A percentile compares a stretch with the other conserved stretches of the same genome.
phyloP scores from a whole-genome alignment of 2,888 invertebrate genomes.

The Cybosia mesomella region DNA sequence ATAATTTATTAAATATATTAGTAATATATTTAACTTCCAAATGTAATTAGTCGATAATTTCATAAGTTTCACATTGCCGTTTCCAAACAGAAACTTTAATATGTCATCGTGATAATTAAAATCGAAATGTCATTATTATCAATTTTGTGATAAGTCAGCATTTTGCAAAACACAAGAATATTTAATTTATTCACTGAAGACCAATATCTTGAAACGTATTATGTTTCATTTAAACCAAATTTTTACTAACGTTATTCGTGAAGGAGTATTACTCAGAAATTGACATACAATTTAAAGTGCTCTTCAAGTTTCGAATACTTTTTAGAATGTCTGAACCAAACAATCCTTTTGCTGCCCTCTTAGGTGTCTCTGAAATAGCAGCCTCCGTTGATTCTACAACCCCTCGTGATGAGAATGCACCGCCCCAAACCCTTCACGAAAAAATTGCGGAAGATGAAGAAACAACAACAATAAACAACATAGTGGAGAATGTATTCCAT shows the following conservation, averaged over 20 bases:
- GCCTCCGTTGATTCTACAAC: slow-evolving; percentile 56
- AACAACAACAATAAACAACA: slow-evolving; percentile 76
- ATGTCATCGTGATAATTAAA: slow-evolving; percentile 49
- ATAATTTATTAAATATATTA: not conserved
- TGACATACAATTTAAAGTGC: slow-evolving; percentile 25
- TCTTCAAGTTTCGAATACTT: slow-evolving; percentile 13
- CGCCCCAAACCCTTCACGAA: slow-evolving; percentile 59
- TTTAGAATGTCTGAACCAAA: slow-evolving; percentile 75
- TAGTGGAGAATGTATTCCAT: slow-evolving; percentile 91
- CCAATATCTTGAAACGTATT: slow-evolving; percentile 22
- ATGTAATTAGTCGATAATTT: not conserved
- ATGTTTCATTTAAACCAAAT: slow-evolving; percentile 36
- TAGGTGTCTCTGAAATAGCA: slow-evolving; percentile 69
- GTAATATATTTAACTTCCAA: not conserved
- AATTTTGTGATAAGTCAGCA: slow-evolving; percentile 64
- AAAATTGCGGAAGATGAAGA: slow-evolving; percentile 63
- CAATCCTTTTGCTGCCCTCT: slow-evolving; percentile 80
- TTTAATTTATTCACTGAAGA: slow-evolving; percentile 21
- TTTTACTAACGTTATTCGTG: slow-evolving; percentile 28
- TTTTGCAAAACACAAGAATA: slow-evolving; percentile 45
- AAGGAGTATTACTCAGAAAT: slow-evolving; percentile 28
- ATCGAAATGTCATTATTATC: slow-evolving; percentile 53
- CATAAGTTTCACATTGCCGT: not conserved
- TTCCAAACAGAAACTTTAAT: slow-evolving; percentile 41
- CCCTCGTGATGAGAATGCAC: slow-evolving; percentile 55